Evolutionary conservation across 92 coral and sea anemone species (phyloP).

Genomic region (Palythoa grandis): DNA sequence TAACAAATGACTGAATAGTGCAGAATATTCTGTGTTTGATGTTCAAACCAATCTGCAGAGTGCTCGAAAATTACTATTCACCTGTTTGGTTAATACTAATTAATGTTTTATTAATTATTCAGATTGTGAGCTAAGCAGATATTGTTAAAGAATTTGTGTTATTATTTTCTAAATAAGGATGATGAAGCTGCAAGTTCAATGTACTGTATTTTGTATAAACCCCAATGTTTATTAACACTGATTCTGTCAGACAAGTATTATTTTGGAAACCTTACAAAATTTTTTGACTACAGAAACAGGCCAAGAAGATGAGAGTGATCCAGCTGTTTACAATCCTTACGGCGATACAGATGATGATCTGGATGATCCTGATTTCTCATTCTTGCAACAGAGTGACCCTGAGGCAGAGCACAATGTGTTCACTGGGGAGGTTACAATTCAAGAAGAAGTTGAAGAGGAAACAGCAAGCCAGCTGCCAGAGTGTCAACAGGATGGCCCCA

Average conservation of each 20-base stretch:
- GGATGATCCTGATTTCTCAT: constrained; percentile 14
- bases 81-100: too few relatives aligned
- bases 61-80: too few relatives aligned
- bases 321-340: constrained; percentile 58
- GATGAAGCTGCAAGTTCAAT: too few relatives aligned
- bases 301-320: constrained; percentile 52
- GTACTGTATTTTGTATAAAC: too few relatives aligned
- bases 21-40: too few relatives aligned
- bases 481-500: constrained; percentile 38
- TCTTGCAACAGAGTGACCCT: constrained; percentile 15
- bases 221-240: too few relatives aligned
- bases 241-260: background rate
- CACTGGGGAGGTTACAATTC: background rate
- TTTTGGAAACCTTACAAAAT: background rate
- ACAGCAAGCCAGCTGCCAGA: constrained; percentile 9
- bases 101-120: too few relatives aligned
- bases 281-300: background rate
- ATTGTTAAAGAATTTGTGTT: too few relatives aligned
- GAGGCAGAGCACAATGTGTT: background rate
- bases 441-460: constrained; percentile 26
- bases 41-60: too few relatives aligned
- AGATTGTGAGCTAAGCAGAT: too few relatives aligned
- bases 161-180: too few relatives aligned
- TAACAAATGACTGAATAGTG: too few relatives aligned
- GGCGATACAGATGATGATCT: constrained; percentile 44